Base-by-base conservation (phyloP, 64 coral and sea anemone genomes). In the Pachyseris speciosa region DNA sequence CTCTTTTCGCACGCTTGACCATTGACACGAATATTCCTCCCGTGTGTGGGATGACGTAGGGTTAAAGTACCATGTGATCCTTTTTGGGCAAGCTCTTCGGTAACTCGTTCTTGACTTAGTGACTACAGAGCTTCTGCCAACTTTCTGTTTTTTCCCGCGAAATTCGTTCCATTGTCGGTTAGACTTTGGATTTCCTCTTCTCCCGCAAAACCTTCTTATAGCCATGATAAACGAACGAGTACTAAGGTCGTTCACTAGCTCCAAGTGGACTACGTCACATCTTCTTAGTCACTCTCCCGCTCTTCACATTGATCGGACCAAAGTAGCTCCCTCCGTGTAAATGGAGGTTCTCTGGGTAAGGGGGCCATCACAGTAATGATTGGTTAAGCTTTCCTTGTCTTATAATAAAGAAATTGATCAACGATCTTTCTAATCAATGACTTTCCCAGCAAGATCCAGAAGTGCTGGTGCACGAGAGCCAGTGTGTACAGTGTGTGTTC, bases 241-340 rank as follows among this genome's bases (percentile, higher is more conserved):
- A 16, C 67, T 87, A 2, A 70, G 27, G 42, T 86, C 83, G 20
- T 64, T 64, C 20, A 67, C 69, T 64, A 88, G 0, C 0, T 88
- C 85, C 6, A 75, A 6, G 39, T 88, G 86, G 5, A 76, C 69
- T 2, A 50, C 70, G n/a, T 64, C 50, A 91, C n/a, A 65, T 77
- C 26, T 91, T 91, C 37, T 91, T 78, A 28, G 64, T 63, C 30
- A 40, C 52, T 72, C 76, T 40, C 58, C 78, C 76, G 39, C 89
- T 70, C 58, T 91, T 91, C 13, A 91, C 89, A 31, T 27, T 71
- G 5, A 91, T 58, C 15, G 89, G 87, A 80, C 87, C 87, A 43
- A 89, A 89, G 30, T 77, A 78, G 37, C 78, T 72, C 32, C 37
- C 72, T 53, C 72, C 72, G 60, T 80, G 55, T 51, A 37, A 61